A percentile compares a stretch with the other conserved stretches of the same genome.
phyloP scores from a whole-genome alignment of 2,113 vertebrate genomes.

The Columbina picui region DNA sequence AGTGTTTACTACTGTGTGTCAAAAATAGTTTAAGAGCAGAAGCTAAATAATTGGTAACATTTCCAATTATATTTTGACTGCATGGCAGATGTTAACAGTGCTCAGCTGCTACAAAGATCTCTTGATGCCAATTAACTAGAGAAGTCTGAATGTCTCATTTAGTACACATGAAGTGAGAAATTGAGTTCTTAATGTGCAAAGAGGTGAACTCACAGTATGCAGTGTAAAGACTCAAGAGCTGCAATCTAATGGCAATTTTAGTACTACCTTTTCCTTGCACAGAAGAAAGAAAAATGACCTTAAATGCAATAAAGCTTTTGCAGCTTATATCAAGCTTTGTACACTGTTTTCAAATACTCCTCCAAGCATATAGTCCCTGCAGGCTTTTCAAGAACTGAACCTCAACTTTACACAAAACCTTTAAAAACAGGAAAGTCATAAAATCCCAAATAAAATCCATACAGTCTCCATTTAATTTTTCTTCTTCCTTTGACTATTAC shows the following conservation, averaged over 20 bases:
- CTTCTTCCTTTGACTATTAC: slow-evolving; percentile 38
- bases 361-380: background rate
- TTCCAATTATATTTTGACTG: background rate
- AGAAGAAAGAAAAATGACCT: background rate
- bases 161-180: background rate
- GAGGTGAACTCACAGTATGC: background rate
- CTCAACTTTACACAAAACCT: background rate
- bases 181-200: background rate
- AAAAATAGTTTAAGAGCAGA: background rate
- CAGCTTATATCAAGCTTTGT: background rate
- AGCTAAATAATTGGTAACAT: background rate
- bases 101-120: background rate
- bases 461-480: background rate
- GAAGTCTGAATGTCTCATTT: background rate
- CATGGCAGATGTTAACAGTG: background rate
- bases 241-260: background rate
- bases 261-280: background rate
- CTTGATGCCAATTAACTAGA: background rate
- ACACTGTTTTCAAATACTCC: background rate
- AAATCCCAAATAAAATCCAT: background rate
- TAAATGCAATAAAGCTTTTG: background rate
- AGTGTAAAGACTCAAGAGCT: background rate
- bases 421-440: background rate
- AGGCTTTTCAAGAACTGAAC: background rate
- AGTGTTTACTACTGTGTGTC: background rate